phyloP scores from a whole-genome alignment of 2,888 invertebrate species.

The Quadroppia sp. region DNA sequence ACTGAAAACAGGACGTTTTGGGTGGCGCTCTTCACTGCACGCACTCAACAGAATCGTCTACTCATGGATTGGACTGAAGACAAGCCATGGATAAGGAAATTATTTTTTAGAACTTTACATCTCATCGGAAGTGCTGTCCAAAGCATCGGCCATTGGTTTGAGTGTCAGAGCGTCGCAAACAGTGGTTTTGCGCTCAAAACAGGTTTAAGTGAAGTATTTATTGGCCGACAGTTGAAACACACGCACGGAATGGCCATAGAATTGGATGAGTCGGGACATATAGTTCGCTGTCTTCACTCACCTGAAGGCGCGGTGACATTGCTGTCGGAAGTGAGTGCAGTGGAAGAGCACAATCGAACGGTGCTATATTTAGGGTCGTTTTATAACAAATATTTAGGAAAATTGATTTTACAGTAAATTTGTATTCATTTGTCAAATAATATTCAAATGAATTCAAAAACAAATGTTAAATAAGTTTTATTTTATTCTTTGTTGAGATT shows the following conservation, averaged over 20 bases:
- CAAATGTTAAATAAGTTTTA: not conserved
- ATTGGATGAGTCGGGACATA: not conserved
- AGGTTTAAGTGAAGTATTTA: not conserved
- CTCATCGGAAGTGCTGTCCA: not conserved
- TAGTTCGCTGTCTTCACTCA: conserved; percentile 45
- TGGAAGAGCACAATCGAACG: not conserved
- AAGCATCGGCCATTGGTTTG: not conserved
- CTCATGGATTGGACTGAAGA: conserved; percentile 37
- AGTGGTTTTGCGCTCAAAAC: not conserved
- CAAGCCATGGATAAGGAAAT: conserved; percentile 39
- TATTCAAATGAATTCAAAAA: not conserved
- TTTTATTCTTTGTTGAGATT: not conserved
- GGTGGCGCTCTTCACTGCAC: conserved; percentile 49
- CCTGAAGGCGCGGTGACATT: conserved; percentile 50
- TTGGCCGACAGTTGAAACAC: not conserved
- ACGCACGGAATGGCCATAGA: not conserved
- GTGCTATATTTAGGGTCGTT: conserved; percentile 34
- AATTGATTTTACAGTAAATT: too few relatives aligned
- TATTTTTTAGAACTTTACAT: not conserved
- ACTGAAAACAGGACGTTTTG: conserved; percentile 52
- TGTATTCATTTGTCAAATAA: too few relatives aligned
- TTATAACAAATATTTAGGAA: conserved; percentile 36
- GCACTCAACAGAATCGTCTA: conserved; percentile 34
- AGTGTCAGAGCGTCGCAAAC: not conserved
- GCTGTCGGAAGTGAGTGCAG: conserved; percentile 52